These are phyloP conservation scores for Pimpla rufipes DNA, from an alignment of 2,888 invertebrate species.

Conservation along the genomic window DNA sequence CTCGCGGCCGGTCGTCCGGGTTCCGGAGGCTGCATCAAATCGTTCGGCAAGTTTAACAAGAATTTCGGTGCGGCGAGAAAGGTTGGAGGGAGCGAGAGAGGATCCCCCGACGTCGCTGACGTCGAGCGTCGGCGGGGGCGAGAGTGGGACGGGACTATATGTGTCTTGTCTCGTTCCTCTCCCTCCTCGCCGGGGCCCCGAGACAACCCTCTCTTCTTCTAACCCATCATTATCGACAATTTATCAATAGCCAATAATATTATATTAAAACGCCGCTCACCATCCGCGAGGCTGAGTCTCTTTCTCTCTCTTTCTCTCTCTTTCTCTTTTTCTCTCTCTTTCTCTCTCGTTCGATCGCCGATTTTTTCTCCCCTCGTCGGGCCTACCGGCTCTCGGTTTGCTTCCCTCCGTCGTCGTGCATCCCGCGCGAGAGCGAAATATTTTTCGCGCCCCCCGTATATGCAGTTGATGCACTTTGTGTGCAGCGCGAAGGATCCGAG, in stretches of 20 bases:
- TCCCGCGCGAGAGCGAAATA: constrained; percentile 54
- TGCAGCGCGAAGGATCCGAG: constrained; percentile 52
- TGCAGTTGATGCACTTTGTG: constrained; percentile 54
- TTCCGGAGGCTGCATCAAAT: constrained; percentile 68
- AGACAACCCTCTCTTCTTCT: constrained; percentile 73
- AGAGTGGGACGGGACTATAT: constrained; percentile 55
- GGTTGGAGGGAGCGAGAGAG: constrained; percentile 65
- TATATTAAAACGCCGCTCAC: constrained; percentile 83
- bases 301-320: constrained; percentile 41
- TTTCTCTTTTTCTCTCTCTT: constrained; percentile 44
- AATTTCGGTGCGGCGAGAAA: constrained; percentile 71
- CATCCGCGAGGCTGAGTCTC: constrained; percentile 54
- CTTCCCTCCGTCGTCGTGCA: constrained; percentile 22
- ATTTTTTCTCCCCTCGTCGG: not conserved
- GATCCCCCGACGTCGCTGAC: constrained; percentile 39
- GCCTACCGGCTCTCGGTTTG: constrained; percentile 61
- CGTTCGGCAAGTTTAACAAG: constrained; percentile 75
- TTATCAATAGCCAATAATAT: constrained; percentile 86
- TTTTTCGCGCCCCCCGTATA: constrained; percentile 52
- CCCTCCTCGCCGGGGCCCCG: constrained; percentile 58
- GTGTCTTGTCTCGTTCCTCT: constrained; percentile 56
- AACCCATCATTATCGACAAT: constrained; percentile 85
- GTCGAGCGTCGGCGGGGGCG: constrained; percentile 43
- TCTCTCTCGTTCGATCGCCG: no score
- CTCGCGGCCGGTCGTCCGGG: constrained; percentile 53